phyloP scores from a whole-genome alignment of 2,888 invertebrate species.

The Coronaproctus castanopsis region DNA sequence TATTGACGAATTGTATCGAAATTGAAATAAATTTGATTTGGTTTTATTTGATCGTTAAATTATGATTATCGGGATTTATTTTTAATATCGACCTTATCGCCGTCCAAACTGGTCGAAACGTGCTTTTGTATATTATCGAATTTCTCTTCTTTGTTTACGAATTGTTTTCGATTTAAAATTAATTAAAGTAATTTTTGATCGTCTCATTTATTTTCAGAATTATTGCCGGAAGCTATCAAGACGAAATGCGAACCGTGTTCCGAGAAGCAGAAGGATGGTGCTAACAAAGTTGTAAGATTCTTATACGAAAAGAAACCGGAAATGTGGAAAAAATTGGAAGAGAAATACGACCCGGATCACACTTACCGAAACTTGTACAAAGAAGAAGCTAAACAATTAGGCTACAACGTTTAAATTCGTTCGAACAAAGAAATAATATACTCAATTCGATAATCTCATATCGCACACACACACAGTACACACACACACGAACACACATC shows the following conservation, averaged over 20 bases:
- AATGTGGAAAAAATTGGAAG: conserved; percentile 41
- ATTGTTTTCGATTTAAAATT: no score
- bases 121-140: no score
- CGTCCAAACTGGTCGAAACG: no score
- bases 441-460: not conserved
- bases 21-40: no score
- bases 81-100: no score
- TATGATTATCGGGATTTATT: no score
- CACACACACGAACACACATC: not conserved
- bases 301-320: conserved; percentile 42
- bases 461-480: not conserved
- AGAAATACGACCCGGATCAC: conserved; percentile 47
- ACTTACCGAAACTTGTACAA: conserved; percentile 43
- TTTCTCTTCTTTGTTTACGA: no score
- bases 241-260: conserved; percentile 47
- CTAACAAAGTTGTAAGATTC: conserved; percentile 41
- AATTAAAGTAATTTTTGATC: no score
- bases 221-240: conserved; percentile 47
- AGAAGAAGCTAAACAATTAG: conserved; percentile 28
- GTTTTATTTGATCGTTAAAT: no score
- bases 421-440: not conserved
- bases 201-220: conserved; percentile 29
- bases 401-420: not conserved
- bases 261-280: conserved; percentile 39
- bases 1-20: no score